Conservation (phyloP, 2,113 vertebrate species). For the Sylvia atricapilla region DNA sequence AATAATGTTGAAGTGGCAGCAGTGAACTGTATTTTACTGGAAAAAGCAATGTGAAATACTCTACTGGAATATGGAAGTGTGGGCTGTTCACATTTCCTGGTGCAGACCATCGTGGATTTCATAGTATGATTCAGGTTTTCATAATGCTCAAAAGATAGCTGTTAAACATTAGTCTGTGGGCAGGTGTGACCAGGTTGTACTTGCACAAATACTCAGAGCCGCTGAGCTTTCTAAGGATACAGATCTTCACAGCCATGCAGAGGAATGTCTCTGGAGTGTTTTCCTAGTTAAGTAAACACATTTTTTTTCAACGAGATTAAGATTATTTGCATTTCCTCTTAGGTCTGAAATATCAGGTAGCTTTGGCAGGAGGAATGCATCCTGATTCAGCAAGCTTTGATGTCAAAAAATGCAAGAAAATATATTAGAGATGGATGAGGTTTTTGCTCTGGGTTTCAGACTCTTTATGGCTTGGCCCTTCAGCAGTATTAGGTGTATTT, state of each 20-base stretch:
- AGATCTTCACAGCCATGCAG: fast-evolving
- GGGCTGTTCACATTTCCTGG: not conserved
- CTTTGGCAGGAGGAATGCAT: not conserved
- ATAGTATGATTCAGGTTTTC: not conserved
- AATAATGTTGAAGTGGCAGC: not conserved
- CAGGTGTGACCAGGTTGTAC: not conserved
- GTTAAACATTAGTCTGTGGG: not conserved
- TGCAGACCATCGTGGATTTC: not conserved
- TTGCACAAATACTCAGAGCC: not conserved
- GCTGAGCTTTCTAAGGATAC: not conserved
- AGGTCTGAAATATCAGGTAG: not conserved
- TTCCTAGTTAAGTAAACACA: not conserved
- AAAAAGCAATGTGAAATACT: not conserved
- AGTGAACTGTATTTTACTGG: not conserved
- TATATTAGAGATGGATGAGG: not conserved
- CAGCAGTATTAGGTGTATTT: not conserved
- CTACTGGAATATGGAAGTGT: not conserved
- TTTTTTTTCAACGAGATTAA: not conserved
- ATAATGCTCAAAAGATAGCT: not conserved
- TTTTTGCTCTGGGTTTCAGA: not conserved
- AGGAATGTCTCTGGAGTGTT: conserved; percentile 3
- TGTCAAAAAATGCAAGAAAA: not conserved
- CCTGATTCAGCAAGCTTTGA: not conserved
- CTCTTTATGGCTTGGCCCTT: not conserved
- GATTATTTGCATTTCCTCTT: not conserved